These are phyloP conservation scores for Toxotes lorentzi DNA, from an alignment of 2,797 vertebrate genomes.

Conservation along the genomic window DNA sequence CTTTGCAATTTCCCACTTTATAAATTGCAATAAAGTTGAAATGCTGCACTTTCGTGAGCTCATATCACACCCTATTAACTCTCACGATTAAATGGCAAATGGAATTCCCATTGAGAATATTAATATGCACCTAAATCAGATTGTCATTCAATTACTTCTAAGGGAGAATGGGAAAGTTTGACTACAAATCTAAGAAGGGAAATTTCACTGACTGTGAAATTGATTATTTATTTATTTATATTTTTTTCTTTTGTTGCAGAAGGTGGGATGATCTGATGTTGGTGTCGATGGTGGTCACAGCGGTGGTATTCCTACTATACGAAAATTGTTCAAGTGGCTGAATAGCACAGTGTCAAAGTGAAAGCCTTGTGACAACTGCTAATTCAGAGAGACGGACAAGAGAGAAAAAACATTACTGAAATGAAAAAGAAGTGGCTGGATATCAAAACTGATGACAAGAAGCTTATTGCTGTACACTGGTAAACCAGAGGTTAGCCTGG, in stretches of 20 bases:
- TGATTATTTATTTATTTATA: constrained; percentile 17
- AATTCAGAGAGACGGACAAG: constrained; percentile 1
- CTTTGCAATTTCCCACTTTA: constrained; percentile 34
- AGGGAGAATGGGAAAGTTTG: constrained; percentile 47
- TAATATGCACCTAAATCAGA: constrained; percentile 70
- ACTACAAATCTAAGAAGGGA: constrained; percentile 52
- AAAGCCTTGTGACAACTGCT: background rate
- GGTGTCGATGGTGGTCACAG: constrained; percentile 7
- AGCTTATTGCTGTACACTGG: background rate
- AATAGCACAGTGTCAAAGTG: background rate
- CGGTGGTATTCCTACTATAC: background rate
- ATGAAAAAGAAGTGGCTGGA: constrained; percentile 12
- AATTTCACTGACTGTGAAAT: constrained; percentile 61
- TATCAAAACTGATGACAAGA: constrained; percentile 3
- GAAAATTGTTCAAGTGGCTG: constrained; percentile 1
- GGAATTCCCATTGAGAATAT: constrained; percentile 61
- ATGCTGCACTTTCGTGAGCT: constrained; percentile 37
- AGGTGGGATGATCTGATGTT: background rate
- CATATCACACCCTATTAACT: constrained; percentile 65
- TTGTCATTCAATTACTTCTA: constrained; percentile 66
- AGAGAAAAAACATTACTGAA: background rate
- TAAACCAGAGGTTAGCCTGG: background rate
- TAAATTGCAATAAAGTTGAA: constrained; percentile 54
- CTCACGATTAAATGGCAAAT: constrained; percentile 67
- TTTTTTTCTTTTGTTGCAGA: constrained; percentile 2